Percentiles rank a stretch among this genome's conserved stretches.
These are phyloP conservation scores for Drosophila mettleri DNA, from an alignment of 2,888 invertebrate species.

Conservation along the genomic window DNA sequence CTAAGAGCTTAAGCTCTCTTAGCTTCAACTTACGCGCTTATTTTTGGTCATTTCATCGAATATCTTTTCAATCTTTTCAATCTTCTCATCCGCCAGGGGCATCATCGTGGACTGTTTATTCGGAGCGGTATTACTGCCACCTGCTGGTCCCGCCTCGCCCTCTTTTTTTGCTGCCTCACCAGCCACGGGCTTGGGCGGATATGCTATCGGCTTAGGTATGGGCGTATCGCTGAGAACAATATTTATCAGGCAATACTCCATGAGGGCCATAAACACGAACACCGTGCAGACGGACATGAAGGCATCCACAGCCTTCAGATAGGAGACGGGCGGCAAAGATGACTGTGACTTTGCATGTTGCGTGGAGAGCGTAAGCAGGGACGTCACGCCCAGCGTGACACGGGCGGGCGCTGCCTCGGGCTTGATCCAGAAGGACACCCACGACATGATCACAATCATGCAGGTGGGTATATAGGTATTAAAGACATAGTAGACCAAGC, in stretches of 20 bases:
- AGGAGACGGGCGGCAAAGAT: slow-evolving; percentile 96
- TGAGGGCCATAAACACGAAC: slow-evolving; percentile 96
- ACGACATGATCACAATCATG: slow-evolving; percentile 97
- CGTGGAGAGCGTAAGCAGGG: slow-evolving; percentile 94
- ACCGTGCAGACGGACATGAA: slow-evolving; percentile 97
- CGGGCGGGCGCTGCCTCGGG: slow-evolving; percentile 97
- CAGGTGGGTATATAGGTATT: slow-evolving; percentile 97
- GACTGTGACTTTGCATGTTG: slow-evolving; percentile 97
- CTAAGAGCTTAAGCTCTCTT: too few relatives aligned
- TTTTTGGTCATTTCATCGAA: slow-evolving; percentile 84
- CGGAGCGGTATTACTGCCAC: slow-evolving; percentile 50
- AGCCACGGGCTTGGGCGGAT: slow-evolving; percentile 83
- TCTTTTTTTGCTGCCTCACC: slow-evolving; percentile 81
- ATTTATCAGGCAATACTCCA: slow-evolving; percentile 96
- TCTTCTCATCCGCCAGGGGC: slow-evolving; percentile 80
- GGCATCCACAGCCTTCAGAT: slow-evolving; percentile 95
- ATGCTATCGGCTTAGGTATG: slow-evolving; percentile 84
- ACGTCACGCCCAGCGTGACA: slow-evolving; percentile 96
- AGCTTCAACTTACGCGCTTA: slow-evolving; percentile 71
- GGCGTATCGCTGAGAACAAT: slow-evolving; percentile 86
- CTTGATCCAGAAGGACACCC: slow-evolving; percentile 98
- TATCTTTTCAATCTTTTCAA: slow-evolving; percentile 84
- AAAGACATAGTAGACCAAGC: slow-evolving; percentile 95
- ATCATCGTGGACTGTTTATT: slow-evolving; percentile 68
- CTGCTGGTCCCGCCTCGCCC: slow-evolving; percentile 65